Evolutionary conservation across 2,797 vertebrate genomes (phyloP).

Genomic region (Sebastes variabilis): DNA sequence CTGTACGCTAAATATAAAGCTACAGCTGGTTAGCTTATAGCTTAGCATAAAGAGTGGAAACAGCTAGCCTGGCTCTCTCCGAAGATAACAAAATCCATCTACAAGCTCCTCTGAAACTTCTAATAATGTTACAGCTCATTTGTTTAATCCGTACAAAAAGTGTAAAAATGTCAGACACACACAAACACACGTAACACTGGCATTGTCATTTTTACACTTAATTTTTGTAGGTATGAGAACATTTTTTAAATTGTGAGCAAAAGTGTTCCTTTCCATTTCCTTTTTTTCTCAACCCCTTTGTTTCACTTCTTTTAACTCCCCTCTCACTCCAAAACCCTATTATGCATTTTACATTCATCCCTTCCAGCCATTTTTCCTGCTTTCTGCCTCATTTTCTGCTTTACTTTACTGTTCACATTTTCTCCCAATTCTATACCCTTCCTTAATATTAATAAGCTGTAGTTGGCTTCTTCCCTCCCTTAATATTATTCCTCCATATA

Average conservation of each 20-base stretch:
- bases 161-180: not conserved
- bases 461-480: not conserved
- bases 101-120: not conserved
- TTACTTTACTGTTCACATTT: slow-evolving; percentile 4
- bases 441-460: slow-evolving; percentile 1
- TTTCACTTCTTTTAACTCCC: not conserved
- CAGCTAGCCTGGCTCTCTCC: no score
- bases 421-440: not conserved
- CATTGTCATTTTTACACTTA: not conserved
- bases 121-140: not conserved
- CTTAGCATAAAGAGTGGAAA: not conserved
- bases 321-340: not conserved
- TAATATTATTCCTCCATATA: not conserved
- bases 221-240: not conserved
- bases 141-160: not conserved
- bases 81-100: not conserved
- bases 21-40: not conserved
- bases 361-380: slow-evolving; percentile 1
- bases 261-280: not conserved
- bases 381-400: not conserved
- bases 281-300: not conserved
- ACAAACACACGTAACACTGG: not conserved
- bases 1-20: no score
- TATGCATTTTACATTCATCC: slow-evolving; percentile 13
- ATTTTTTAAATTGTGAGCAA: not conserved